phyloP scores from a whole-genome alignment of 53 echinoderm and acorn worm genomes.

The Zoroaster sp. region DNA sequence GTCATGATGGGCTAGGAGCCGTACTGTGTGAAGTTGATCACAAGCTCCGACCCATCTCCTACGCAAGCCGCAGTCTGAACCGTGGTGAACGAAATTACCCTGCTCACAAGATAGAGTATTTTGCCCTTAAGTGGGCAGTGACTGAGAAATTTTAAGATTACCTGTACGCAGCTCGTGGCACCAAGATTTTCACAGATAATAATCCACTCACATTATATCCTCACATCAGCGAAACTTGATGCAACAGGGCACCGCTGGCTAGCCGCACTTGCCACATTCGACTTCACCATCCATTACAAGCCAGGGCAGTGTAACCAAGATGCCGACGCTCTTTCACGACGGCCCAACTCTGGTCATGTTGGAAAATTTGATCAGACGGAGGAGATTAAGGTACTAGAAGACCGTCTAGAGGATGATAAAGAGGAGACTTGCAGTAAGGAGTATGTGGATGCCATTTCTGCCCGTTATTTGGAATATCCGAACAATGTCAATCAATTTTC shows the following conservation, averaged over 20 bases:
- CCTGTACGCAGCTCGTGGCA: constrained; percentile 31
- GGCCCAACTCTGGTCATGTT: neutral
- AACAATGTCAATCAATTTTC: neutral
- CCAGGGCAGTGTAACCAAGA: constrained; percentile 53
- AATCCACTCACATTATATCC: constrained; percentile 66
- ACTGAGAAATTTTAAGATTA: constrained; percentile 58
- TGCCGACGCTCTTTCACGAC: constrained; percentile 61
- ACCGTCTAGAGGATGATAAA: neutral
- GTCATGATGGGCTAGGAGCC: constrained; percentile 62
- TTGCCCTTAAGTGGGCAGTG: constrained; percentile 62
- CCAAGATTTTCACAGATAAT: constrained; percentile 60
- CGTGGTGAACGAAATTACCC: constrained; percentile 59
- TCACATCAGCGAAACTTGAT: constrained; percentile 40
- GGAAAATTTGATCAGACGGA: neutral
- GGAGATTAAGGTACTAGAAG: neutral
- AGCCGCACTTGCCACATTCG: constrained; percentile 48
- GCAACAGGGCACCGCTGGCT: constrained; percentile 69
- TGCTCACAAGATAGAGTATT: constrained; percentile 62
- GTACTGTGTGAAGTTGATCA: constrained; percentile 54
- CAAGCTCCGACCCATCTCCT: constrained; percentile 57
- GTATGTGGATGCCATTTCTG: neutral
- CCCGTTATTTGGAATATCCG: neutral
- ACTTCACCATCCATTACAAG: constrained; percentile 64
- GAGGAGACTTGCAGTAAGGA: constrained; percentile 12
- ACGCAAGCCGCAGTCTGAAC: constrained; percentile 59